phyloP scores from a whole-genome alignment of 2,113 vertebrate species.

The Protomyctophum bolini region DNA sequence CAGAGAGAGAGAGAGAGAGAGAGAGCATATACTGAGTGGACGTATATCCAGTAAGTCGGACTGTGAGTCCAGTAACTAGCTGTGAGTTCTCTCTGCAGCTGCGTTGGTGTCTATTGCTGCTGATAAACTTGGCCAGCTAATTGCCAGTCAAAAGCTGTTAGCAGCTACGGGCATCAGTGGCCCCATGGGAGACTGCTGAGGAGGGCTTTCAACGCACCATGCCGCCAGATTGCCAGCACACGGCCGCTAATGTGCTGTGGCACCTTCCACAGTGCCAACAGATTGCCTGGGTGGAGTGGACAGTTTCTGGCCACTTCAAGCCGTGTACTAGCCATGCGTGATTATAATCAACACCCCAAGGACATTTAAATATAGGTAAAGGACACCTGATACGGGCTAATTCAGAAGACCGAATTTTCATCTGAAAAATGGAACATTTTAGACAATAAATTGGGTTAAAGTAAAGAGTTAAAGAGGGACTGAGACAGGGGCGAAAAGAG shows the following conservation, averaged over 20 bases:
- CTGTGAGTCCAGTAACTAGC: too few relatives aligned
- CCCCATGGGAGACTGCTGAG: conserved; percentile 55
- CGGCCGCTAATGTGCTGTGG: conserved; percentile 69
- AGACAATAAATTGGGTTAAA: too few relatives aligned
- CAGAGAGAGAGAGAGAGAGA: too few relatives aligned
- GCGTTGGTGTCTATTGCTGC: conserved; percentile 41
- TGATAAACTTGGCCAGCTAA: conserved; percentile 77
- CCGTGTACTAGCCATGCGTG: too few relatives aligned
- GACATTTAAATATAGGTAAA: too few relatives aligned
- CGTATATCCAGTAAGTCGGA: too few relatives aligned
- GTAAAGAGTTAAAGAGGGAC: too few relatives aligned
- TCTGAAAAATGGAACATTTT: too few relatives aligned
- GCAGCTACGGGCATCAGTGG: conserved; percentile 61
- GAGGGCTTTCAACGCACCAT: conserved; percentile 58
- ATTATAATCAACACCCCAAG: too few relatives aligned
- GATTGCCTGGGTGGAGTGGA: conserved; percentile 69
- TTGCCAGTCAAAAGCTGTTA: conserved; percentile 78
- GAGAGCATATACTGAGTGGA: not conserved
- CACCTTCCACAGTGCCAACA: conserved; percentile 65
- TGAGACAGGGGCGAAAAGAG: too few relatives aligned
- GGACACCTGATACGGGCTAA: too few relatives aligned
- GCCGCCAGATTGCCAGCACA: conserved; percentile 46
- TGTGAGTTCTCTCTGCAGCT: conserved; percentile 11
- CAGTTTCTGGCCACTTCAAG: conserved; percentile 27
- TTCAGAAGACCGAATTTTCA: too few relatives aligned